Base-by-base conservation (phyloP, 2,113 vertebrate genomes). In the Nesospiza acunhae region DNA sequence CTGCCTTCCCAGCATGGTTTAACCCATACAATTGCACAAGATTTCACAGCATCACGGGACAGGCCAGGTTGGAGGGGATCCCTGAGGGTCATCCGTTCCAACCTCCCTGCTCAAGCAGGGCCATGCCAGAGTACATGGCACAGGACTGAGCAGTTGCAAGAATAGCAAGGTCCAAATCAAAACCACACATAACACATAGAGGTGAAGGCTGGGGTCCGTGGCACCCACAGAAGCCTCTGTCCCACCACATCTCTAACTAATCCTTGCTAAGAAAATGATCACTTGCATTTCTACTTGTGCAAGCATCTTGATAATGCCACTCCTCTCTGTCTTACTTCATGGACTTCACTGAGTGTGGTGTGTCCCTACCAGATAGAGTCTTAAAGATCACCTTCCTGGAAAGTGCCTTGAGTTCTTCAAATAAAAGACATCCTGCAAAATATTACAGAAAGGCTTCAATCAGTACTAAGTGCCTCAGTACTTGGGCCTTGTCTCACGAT, bases 401-500 rank as follows among this genome's bases (percentile, higher is more conserved):
- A 81, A 70, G 14, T 63, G 50, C 39, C 35, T 76, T 37, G 14
- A 89, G n/a, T 41, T 72, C 37, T 70, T 87, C 62, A 74, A 66
- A 70, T 27, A 85, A 76, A 85, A 89, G 49, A 28, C 12, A 77
- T 66, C 30, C 28, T 77, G 59, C 27, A 80, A 79, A 88, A 60
- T 84, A 44, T 28, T n/a, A 74, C 30, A 62, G 55, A 69, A 85
- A 83, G 26, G n/a, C 11, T 78, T 53, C 72, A 74, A 55, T 77
- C 74, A 84, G 17, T 68, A 39, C 26, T 31, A 30, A 95, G 47
- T 58, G 55, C 62, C 87, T 84, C 73, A 91, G 59, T 79, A 50
- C 85, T 76, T 85, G 58, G 21, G 83, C 6, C 39, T 30, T 24
- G 20, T 55, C 12, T 79, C 83, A 42, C 8, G 76, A 75, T 73